Evolutionary conservation across 2,888 invertebrate species (phyloP), one percentile per base, ranked within the genome.

Genomic region (Blomia tropicalis): DNA sequence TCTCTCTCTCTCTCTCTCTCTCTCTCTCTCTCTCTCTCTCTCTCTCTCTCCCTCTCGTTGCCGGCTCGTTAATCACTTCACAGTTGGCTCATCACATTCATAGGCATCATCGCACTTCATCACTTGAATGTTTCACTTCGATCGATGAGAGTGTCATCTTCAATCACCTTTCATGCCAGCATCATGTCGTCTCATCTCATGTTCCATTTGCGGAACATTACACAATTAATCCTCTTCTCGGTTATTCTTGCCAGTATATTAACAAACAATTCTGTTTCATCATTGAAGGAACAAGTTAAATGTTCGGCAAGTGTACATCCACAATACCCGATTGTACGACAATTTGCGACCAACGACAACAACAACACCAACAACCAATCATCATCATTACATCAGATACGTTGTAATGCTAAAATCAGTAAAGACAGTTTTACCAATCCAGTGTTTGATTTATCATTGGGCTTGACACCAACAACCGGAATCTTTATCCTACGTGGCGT

Each of bases 341-440:
- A 47, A 27, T 47, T 14, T 19, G 22, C 7, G 7, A 47, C 7
- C 27, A 27, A 7, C 51, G n/a, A n/a, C n/a, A 47, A 47, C 27
- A 27, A 7, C 51, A 47, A n/a, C n/a, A n/a, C 51, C 51, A 25
- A 47, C 27, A 7, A 47, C 27, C 23, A 47, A 47, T 7, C n/a
- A 27, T n/a, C n/a, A n/a, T n/a, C n/a, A n/a, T n/a, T n/a, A n/a
- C n/a, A n/a, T n/a, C n/a, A n/a, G n/a, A 47, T 47, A 11, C 51
- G 51, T 47, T 47, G 51, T n/a, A 47, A n/a, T 47, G 51, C 51
- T n/a, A 22, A n/a, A 25, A 27, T 47, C 51, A 27, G 51, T n/a
- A 47, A 47, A 25, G 51, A 47, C 7, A 22, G 27, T 25, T 47
- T 47, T 19, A 27, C 51, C 27, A 7, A 47, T 19, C 51, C 51